Evolutionary conservation across 1,140 invertebrate genomes (phyloP), one percentile per base, ranked within the genome.

Genomic region (Hyles vespertilio): DNA sequence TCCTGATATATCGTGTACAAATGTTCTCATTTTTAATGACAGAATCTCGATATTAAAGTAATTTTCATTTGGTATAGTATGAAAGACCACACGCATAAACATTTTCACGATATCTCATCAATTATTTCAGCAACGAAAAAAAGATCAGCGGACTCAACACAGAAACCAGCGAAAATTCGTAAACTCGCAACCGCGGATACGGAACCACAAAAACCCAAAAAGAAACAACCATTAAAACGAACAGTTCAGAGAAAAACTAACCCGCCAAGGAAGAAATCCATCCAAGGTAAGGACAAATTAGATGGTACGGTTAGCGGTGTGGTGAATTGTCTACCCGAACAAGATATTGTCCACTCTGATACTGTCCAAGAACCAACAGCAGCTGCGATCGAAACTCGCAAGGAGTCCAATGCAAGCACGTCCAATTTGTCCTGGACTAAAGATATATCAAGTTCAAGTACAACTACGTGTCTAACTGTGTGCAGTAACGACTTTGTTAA

Each of bases 381-480:
- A 22, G 12, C 22, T 4, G 52, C 8, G 36, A 36, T 74, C 3
- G 56, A 69, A 0, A 66, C 70, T 10, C 47, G 67, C 0, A 68
- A 68, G 59, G 63, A 56, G 9, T 71, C 72, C 8, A n/a, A 54
- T n/a, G 56, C 56, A 8, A 67, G 67, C 40, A 56, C 3, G 9
- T 69, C 69, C 0, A 67, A 66, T 9, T 52, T 73, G 4, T 87
- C 81, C 3, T 87, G 81, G 82, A 80, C 76, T 5, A 80, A 70
- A 69, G 78, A 83, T 54, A 77, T 84, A 56, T 83, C 81, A 0
- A 79, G 65, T 43, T 79, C 75, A 3, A 81, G 77, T 51, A 71
- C 66, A 0, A 73, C 72, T 3, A 79, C 77, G 10, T 76, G 64
- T 50, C n/a, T 79, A 4, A 77, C 75, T 0, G 81, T 79, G 0